Percentiles rank a stretch among this genome's conserved stretches.
Evolutionary conservation across 2,888 invertebrate genomes (phyloP).

Genomic region (Drosophila quinaria): DNA sequence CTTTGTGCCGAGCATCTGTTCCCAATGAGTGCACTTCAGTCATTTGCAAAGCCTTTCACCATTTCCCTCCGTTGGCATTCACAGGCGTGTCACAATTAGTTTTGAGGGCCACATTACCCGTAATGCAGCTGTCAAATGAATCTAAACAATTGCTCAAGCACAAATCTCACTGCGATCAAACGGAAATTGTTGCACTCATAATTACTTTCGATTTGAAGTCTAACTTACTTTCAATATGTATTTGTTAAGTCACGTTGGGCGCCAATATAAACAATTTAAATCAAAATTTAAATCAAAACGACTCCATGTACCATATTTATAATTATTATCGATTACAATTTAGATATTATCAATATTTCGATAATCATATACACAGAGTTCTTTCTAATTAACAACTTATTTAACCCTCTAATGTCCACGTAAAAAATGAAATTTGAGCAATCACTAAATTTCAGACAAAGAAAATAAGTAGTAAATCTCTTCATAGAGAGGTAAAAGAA

Average conservation of each 20-base stretch:
- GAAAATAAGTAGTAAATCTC: too few species aligned
- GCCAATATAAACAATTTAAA: not conserved
- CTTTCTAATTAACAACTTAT: too few species aligned
- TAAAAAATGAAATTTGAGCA: too few species aligned
- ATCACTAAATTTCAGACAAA: too few species aligned
- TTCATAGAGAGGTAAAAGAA: too few species aligned
- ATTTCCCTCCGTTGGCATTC: constrained; percentile 42
- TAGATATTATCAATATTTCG: too few species aligned
- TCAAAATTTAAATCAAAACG: not conserved
- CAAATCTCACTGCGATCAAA: not conserved
- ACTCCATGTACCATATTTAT: too few species aligned
- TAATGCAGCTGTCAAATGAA: constrained; percentile 53
- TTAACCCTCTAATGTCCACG: too few species aligned
- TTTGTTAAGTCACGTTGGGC: not conserved
- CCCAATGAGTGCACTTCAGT: constrained; percentile 62
- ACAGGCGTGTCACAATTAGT: constrained; percentile 65
- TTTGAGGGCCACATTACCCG: constrained; percentile 31
- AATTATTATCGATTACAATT: too few species aligned
- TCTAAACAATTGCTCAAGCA: constrained; percentile 25
- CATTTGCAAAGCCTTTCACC: constrained; percentile 56
- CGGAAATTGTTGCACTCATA: not conserved
- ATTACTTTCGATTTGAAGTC: not conserved
- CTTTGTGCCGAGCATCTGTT: constrained; percentile 45
- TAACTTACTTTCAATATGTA: too few species aligned
- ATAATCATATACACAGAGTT: too few species aligned